These are phyloP conservation scores for Aurelia sp. DNA, from an alignment of 30 jellyfish, hydroid and myxozoan species.

Conservation along the genomic window DNA sequence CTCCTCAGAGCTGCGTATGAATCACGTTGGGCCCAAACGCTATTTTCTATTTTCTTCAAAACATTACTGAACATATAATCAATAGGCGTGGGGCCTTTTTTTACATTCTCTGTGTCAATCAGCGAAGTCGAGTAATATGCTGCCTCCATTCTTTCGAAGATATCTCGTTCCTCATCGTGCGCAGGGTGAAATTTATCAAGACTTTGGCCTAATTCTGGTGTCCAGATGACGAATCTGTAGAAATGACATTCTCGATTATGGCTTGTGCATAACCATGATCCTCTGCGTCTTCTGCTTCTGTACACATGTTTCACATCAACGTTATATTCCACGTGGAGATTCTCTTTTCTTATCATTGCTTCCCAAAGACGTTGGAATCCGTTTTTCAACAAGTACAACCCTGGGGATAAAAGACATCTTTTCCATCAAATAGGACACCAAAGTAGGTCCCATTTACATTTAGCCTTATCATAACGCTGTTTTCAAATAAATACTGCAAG, in stretches of 20 bases:
- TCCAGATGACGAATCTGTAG: conserved; percentile 90
- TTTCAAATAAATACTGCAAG: too few species aligned
- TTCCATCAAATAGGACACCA: too few species aligned
- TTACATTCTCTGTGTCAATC: conserved; percentile 57
- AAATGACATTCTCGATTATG: conserved; percentile 58
- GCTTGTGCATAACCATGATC: conserved; percentile 64
- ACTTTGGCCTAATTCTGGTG: conserved; percentile 86
- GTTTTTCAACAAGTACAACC: conserved; percentile 62
- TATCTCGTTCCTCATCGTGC: conserved; percentile 45
- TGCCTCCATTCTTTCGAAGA: conserved; percentile 46
- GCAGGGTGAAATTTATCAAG: conserved; percentile 47
- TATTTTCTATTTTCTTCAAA: conserved; percentile 54
- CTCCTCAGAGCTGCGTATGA: conserved; percentile 80
- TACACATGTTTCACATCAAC: conserved; percentile 55
- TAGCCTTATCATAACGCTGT: too few species aligned
- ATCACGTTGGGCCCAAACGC: conserved; percentile 95
- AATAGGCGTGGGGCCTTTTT: conserved; percentile 78
- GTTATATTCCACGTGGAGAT: conserved; percentile 58
- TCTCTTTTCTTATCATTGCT: conserved; percentile 69
- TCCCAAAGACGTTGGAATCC: conserved; percentile 91
- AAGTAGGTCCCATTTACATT: too few species aligned
- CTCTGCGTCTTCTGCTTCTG: conserved; percentile 69
- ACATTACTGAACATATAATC: conserved; percentile 87
- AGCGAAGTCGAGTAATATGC: conserved; percentile 78
- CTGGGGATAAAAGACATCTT: conserved; percentile 22